A percentile compares a stretch with the other conserved stretches of the same genome.
Conservation (phyloP, 2,113 vertebrate genomes). For the Hippocampus guttulatus region DNA sequence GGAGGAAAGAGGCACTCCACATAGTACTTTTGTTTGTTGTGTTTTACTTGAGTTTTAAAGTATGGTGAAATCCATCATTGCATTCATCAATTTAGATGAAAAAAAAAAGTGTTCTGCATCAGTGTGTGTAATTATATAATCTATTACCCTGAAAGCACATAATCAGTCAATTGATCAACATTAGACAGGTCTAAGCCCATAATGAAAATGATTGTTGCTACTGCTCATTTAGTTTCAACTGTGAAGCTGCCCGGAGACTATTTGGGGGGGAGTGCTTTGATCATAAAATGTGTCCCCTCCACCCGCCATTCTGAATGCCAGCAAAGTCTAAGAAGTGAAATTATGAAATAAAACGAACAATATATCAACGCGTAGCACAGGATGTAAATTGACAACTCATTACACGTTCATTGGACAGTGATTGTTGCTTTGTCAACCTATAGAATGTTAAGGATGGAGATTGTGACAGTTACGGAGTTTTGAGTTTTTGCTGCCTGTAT, state of each 20-base stretch:
- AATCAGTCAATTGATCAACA: slow-evolving; percentile 2
- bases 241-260: neutral
- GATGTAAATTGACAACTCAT: neutral
- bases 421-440: slow-evolving; percentile 17
- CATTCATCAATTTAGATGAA: neutral
- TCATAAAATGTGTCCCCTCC: neutral
- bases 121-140: neutral
- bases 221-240: neutral
- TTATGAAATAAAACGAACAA: neutral
- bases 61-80: neutral
- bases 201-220: neutral
- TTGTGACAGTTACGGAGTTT: slow-evolving; percentile 36
- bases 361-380: neutral
- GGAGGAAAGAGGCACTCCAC: neutral
- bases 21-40: neutral
- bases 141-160: neutral
- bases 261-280: neutral
- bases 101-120: neutral
- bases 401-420: neutral
- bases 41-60: neutral
- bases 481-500: slow-evolving; percentile 38
- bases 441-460: slow-evolving; percentile 21
- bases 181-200: neutral
- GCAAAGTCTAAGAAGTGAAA: neutral
- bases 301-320: neutral